Conservation (phyloP, 2,888 invertebrate genomes). For the Amorpha juglandis region DNA sequence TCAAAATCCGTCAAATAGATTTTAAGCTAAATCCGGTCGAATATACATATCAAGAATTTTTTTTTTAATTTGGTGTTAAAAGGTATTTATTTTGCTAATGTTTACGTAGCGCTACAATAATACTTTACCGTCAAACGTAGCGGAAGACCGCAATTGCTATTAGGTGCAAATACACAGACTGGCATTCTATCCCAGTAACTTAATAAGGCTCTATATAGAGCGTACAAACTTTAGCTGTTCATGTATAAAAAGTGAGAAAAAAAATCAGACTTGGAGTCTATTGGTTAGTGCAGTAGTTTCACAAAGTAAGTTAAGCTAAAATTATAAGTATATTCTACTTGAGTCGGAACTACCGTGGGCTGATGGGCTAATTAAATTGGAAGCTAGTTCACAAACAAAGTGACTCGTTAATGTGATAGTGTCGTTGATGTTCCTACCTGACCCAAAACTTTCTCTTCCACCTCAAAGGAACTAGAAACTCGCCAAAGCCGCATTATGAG, state of each 20-base stretch:
- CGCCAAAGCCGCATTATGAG: slow-evolving; percentile 48
- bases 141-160: not conserved
- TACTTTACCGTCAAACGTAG: not conserved
- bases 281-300: not conserved
- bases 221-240: not conserved
- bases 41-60: no score
- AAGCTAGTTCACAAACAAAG: slow-evolving; percentile 62
- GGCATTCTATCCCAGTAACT: not conserved
- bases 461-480: slow-evolving; percentile 53
- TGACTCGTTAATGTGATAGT: slow-evolving; percentile 70
- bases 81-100: no score
- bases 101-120: no score
- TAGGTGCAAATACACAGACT: not conserved
- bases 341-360: slow-evolving; percentile 42
- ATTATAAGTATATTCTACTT: slow-evolving; percentile 31
- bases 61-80: no score
- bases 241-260: not conserved
- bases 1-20: no score
- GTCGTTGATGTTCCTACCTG: slow-evolving; percentile 60
- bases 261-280: not conserved
- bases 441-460: slow-evolving; percentile 62
- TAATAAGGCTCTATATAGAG: not conserved
- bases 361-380: slow-evolving; percentile 64
- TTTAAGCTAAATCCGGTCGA: no score
- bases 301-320: slow-evolving; percentile 27